Conservation (phyloP, 2,797 vertebrate genomes). For the Oreonectes daqikongensis region DNA sequence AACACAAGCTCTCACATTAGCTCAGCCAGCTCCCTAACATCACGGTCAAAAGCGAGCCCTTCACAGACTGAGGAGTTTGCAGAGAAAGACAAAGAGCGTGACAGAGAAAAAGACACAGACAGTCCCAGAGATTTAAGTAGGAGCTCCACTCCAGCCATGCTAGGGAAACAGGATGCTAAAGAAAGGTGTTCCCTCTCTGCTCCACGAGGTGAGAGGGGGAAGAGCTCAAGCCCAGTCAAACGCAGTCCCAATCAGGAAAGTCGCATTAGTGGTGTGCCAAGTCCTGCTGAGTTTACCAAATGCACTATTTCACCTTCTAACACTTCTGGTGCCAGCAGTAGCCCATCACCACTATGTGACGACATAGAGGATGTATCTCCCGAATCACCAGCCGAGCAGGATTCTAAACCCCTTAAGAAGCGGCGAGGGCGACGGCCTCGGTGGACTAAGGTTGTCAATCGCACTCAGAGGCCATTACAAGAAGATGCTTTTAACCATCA, state of each 20-base stretch:
- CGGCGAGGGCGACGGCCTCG: slow-evolving; percentile 90
- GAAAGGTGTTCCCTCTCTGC: slow-evolving; percentile 68
- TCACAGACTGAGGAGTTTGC: slow-evolving; percentile 67
- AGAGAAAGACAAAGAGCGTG: slow-evolving; percentile 70
- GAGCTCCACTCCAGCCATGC: slow-evolving; percentile 62
- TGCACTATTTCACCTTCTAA: slow-evolving; percentile 67
- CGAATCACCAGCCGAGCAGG: slow-evolving; percentile 77
- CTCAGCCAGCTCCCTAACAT: slow-evolving; percentile 68
- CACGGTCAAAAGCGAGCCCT: slow-evolving; percentile 71
- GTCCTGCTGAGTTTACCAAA: slow-evolving; percentile 70
- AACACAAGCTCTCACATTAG: slow-evolving; percentile 67
- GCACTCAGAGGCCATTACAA: slow-evolving; percentile 67
- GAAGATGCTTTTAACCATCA: slow-evolving; percentile 66
- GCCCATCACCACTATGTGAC: slow-evolving; percentile 70
- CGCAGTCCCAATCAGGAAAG: slow-evolving; percentile 71
- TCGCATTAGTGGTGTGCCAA: slow-evolving; percentile 62
- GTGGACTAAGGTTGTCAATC: slow-evolving; percentile 87
- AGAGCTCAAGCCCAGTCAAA: slow-evolving; percentile 76
- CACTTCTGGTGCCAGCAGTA: slow-evolving; percentile 63
- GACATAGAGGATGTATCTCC: slow-evolving; percentile 73
- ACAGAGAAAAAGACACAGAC: slow-evolving; percentile 64
- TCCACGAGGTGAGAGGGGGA: slow-evolving; percentile 69
- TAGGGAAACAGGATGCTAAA: slow-evolving; percentile 72
- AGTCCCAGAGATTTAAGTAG: slow-evolving; percentile 74
- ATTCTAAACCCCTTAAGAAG: slow-evolving; percentile 92